phyloP scores from a whole-genome alignment of 2,113 vertebrate species.

The Oreotrochilus melanogaster region DNA sequence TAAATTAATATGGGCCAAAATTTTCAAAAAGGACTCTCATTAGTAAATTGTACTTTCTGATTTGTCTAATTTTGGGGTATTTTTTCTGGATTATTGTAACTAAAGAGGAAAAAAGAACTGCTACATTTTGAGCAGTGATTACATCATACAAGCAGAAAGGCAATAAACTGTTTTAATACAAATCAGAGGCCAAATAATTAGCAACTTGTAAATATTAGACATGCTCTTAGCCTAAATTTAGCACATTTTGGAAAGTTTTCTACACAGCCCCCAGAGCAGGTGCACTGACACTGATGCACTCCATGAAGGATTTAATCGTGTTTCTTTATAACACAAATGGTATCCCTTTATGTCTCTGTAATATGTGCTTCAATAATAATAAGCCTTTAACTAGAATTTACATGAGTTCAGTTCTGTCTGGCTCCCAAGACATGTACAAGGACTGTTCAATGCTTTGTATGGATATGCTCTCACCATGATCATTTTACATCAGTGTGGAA shows the following conservation, averaged over 20 bases:
- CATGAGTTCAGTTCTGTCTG: neutral
- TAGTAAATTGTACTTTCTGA: conserved; percentile 1
- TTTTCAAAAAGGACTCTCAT: conserved; percentile 14
- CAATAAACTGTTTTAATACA: neutral
- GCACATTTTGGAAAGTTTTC: neutral
- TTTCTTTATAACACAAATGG: neutral
- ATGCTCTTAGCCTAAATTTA: neutral
- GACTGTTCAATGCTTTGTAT: neutral
- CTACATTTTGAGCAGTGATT: neutral
- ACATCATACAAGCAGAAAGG: neutral
- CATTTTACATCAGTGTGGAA: neutral
- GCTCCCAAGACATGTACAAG: neutral
- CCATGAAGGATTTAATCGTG: neutral
- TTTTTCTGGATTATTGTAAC: neutral
- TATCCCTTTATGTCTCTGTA: neutral
- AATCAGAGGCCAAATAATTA: neutral
- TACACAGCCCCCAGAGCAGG: neutral
- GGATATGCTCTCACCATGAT: neutral
- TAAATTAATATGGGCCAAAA: neutral
- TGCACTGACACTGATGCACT: neutral
- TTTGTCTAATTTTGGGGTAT: neutral
- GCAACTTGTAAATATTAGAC: neutral
- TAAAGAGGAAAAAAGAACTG: neutral
- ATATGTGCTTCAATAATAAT: neutral
- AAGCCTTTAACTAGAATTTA: conserved; percentile 10